phyloP scores from a whole-genome alignment of 1,140 invertebrate genomes.

The Brachionus angularis region DNA sequence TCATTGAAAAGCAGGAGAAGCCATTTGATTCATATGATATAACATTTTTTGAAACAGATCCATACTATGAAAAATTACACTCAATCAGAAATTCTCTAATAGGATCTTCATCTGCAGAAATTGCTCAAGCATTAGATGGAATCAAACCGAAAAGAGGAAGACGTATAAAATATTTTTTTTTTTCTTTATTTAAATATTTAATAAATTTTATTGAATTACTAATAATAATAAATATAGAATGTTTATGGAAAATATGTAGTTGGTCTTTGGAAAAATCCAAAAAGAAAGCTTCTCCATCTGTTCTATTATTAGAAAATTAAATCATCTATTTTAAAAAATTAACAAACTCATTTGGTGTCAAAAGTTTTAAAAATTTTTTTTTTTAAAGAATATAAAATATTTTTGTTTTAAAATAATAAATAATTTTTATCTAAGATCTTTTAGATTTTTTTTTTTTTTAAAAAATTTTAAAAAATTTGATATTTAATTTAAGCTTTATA shows the following conservation, averaged over 20 bases:
- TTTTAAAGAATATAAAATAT: too few species aligned
- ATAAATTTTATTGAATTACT: not conserved
- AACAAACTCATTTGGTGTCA: not conserved
- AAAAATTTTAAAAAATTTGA: too few species aligned
- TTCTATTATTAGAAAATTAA: not conserved
- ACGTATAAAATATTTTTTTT: not conserved
- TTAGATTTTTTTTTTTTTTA: too few species aligned
- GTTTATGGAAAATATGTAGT: slow-evolving; percentile 38
- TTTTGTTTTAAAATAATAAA: too few species aligned
- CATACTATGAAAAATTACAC: slow-evolving; percentile 15
- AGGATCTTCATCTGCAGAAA: slow-evolving; percentile 1
- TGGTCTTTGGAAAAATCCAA: slow-evolving; percentile 42
- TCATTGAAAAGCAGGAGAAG: too few species aligned
- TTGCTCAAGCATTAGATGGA: not conserved
- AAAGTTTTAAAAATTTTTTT: too few species aligned
- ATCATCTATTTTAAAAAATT: not conserved
- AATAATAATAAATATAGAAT: too few species aligned
- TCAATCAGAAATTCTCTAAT: slow-evolving; percentile 5
- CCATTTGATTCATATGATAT: slow-evolving; percentile 13
- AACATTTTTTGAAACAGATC: slow-evolving; percentile 7
- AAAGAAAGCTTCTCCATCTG: not conserved
- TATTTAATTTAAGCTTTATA: too few species aligned
- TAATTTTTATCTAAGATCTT: too few species aligned
- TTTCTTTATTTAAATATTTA: not conserved
- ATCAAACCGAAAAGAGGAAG: slow-evolving; percentile 24